Conservation (phyloP, 2,888 invertebrate species). For the Ypsolopha scabrella region DNA sequence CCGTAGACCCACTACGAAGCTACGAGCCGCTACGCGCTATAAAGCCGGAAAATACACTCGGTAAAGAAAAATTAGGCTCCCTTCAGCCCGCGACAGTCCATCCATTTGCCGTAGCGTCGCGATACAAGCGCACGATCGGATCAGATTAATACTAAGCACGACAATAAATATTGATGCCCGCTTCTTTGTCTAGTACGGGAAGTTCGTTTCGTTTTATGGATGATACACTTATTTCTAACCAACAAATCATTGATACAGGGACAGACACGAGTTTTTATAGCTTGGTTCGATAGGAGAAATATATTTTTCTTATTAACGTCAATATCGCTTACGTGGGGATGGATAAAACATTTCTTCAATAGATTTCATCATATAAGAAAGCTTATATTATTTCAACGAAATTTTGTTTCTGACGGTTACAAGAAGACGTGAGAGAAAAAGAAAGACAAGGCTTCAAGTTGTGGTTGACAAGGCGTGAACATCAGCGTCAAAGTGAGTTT, state of each 20-base stretch:
- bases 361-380: no score
- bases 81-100: constrained; percentile 53
- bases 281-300: no score
- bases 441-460: no score
- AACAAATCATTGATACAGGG: constrained; percentile 29
- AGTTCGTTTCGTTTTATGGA: constrained; percentile 61
- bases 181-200: constrained; percentile 62
- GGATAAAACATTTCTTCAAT: no score
- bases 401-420: no score
- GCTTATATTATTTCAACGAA: no score
- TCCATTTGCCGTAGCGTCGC: constrained; percentile 43
- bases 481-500: no score
- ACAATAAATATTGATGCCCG: constrained; percentile 66
- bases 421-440: no score
- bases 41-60: constrained; percentile 36
- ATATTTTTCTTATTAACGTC: no score
- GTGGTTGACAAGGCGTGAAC: no score
- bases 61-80: constrained; percentile 50
- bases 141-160: constrained; percentile 67
- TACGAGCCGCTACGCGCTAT: constrained; percentile 4
- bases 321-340: no score
- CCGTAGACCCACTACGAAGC: constrained; percentile 23
- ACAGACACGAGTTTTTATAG: neutral
- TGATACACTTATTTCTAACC: constrained; percentile 54
- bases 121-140: constrained; percentile 50